Evolutionary conservation across 53 echinoderm and acorn worm species (phyloP).

Genomic region (Zoroaster sp.): DNA sequence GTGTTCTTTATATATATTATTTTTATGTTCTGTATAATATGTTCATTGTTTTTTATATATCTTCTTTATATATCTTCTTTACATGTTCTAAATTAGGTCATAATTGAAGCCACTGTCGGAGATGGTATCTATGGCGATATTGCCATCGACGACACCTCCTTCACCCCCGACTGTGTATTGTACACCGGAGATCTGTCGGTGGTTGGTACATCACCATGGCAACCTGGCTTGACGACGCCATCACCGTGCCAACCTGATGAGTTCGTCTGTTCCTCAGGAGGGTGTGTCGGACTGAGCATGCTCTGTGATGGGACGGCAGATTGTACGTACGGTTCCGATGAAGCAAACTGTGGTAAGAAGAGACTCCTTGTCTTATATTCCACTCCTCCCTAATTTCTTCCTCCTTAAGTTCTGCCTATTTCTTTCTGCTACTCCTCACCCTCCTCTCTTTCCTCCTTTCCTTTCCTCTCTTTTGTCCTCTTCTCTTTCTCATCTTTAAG

Average conservation of each 20-base stretch:
- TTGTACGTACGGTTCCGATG: constrained; percentile 70
- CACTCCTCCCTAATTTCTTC: too few relatives aligned
- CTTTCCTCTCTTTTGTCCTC: too few relatives aligned
- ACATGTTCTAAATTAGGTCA: too few relatives aligned
- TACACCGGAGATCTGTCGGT: constrained; percentile 42
- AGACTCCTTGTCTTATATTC: too few relatives aligned
- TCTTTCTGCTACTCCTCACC: too few relatives aligned
- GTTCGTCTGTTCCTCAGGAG: constrained; percentile 60
- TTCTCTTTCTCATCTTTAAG: too few relatives aligned
- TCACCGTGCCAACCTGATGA: constrained; percentile 57
- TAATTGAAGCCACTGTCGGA: constrained; percentile 77
- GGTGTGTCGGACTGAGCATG: constrained; percentile 34
- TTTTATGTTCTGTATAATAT: too few relatives aligned
- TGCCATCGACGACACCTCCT: constrained; percentile 79
- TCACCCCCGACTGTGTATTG: constrained; percentile 59
- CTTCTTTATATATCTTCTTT: too few relatives aligned
- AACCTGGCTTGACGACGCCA: constrained; percentile 46
- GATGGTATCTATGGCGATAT: constrained; percentile 79
- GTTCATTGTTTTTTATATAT: too few relatives aligned
- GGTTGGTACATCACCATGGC: constrained; percentile 52
- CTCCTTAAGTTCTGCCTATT: too few relatives aligned
- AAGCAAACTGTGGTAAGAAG: constrained; percentile 75
- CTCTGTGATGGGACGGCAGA: constrained; percentile 64
- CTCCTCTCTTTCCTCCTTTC: background rate
- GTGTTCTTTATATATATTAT: too few relatives aligned